phyloP scores from a whole-genome alignment of 1,140 invertebrate species.

The Drosophila cardini region DNA sequence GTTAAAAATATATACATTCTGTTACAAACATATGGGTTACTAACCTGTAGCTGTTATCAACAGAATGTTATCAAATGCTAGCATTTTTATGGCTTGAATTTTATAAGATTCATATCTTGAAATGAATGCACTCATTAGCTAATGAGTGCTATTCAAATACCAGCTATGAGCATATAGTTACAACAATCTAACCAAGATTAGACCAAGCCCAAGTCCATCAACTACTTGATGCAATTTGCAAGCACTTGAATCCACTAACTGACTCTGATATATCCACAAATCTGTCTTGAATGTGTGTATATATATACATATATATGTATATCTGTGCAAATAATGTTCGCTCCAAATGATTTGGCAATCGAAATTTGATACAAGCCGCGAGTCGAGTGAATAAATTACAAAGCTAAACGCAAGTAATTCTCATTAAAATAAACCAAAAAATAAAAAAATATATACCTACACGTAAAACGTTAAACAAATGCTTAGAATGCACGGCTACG shows the following conservation, averaged over 20 bases:
- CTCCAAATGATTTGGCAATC: conserved; percentile 66
- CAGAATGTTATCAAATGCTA: not conserved
- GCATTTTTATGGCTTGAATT: not conserved
- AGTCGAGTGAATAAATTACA: conserved; percentile 56
- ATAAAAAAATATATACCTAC: not conserved
- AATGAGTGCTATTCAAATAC: conserved; percentile 6
- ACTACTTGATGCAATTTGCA: conserved; percentile 39
- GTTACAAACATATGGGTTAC: not conserved
- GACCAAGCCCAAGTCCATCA: conserved; percentile 51
- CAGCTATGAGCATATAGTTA: conserved; percentile 8
- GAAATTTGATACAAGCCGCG: conserved; percentile 52
- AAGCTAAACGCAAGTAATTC: conserved; percentile 54
- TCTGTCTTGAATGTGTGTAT: conserved; percentile 35
- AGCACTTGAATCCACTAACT: conserved; percentile 27
- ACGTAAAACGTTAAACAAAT: conserved; percentile 22
- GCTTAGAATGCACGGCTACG: conserved; percentile 32
- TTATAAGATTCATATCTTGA: not conserved
- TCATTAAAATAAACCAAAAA: conserved; percentile 24
- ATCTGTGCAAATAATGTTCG: conserved; percentile 65
- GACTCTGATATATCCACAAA: conserved; percentile 44
- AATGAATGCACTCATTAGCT: conserved; percentile 40
- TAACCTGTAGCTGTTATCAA: not conserved
- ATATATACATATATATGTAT: not conserved
- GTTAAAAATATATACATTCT: too few relatives aligned
- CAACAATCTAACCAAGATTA: conserved; percentile 11